Evolutionary conservation across 2,888 invertebrate genomes (phyloP).

Genomic region (Eurois occulta): DNA sequence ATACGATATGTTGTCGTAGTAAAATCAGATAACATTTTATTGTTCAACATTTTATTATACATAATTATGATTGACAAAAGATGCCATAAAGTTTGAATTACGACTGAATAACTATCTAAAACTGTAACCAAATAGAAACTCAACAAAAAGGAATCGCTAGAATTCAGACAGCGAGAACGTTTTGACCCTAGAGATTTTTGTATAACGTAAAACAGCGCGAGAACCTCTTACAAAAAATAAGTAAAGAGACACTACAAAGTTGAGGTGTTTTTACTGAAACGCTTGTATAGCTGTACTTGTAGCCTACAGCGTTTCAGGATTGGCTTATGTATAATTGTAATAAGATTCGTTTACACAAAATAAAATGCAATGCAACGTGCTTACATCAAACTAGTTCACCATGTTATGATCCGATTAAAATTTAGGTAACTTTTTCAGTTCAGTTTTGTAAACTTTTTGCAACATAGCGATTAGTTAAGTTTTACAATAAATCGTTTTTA

Average conservation of each 20-base stretch:
- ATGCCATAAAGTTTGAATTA: constrained; percentile 17
- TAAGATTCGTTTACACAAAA: not conserved
- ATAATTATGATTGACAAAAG: constrained; percentile 54
- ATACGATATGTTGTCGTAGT: constrained; percentile 50
- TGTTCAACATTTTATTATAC: too few species aligned
- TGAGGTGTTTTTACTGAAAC: not conserved
- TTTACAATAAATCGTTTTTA: constrained; percentile 59
- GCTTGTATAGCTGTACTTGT: not conserved
- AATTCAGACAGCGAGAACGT: not conserved
- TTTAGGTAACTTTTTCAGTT: constrained; percentile 10
- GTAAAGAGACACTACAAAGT: not conserved
- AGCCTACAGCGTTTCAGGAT: not conserved
- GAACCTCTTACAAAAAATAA: not conserved
- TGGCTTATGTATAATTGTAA: constrained; percentile 7
- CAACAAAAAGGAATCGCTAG: not conserved
- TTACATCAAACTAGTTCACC: constrained; percentile 2
- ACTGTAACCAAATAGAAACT: not conserved
- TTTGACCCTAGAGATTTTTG: not conserved
- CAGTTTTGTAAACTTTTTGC: constrained; percentile 33
- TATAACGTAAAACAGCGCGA: not conserved
- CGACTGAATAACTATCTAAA: constrained; percentile 1
- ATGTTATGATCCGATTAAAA: not conserved
- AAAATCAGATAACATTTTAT: constrained; percentile 67
- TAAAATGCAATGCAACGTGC: constrained; percentile 11
- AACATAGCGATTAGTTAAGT: constrained; percentile 41